Evolutionary conservation across 2,113 vertebrate species (phyloP).

Genomic region (Xyliphius kryptos): DNA sequence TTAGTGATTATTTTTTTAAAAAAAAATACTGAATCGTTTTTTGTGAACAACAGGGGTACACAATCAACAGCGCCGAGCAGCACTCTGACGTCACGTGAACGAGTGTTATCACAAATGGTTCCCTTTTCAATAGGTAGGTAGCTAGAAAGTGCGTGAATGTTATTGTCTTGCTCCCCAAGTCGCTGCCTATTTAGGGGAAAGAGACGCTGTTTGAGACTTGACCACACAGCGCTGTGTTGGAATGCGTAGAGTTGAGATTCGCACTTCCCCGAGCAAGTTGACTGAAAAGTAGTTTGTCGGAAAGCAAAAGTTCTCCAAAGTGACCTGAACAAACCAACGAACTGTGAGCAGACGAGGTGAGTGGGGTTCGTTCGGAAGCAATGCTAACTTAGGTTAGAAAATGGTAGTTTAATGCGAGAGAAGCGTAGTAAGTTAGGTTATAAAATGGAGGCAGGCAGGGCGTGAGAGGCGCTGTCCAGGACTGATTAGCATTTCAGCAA

Average conservation of each 20-base stretch:
- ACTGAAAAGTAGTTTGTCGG: slow-evolving; percentile 10
- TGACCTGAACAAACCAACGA: background rate
- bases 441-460: slow-evolving; percentile 61
- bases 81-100: slow-evolving; percentile 8
- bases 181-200: background rate
- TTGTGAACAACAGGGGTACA: background rate
- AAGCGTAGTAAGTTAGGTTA: slow-evolving; percentile 36
- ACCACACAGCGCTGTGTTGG: slow-evolving; percentile 67
- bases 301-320: slow-evolving; percentile 25
- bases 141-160: background rate
- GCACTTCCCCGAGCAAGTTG: slow-evolving; percentile 46
- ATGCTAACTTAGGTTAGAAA: background rate
- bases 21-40: background rate
- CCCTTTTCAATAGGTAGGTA: background rate
- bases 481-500: slow-evolving; percentile 67
- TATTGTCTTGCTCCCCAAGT: background rate
- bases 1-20: background rate
- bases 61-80: background rate
- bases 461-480: slow-evolving; percentile 78
- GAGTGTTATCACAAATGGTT: background rate
- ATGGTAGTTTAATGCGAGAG: background rate
- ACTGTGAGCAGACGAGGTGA: background rate
- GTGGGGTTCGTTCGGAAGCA: slow-evolving; percentile 23
- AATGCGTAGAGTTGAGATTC: slow-evolving; percentile 78
- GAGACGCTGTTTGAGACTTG: background rate